Evolutionary conservation across 2,888 invertebrate genomes (phyloP), one percentile per base, ranked within the genome.

Genomic region (Heteromurus nitidus): DNA sequence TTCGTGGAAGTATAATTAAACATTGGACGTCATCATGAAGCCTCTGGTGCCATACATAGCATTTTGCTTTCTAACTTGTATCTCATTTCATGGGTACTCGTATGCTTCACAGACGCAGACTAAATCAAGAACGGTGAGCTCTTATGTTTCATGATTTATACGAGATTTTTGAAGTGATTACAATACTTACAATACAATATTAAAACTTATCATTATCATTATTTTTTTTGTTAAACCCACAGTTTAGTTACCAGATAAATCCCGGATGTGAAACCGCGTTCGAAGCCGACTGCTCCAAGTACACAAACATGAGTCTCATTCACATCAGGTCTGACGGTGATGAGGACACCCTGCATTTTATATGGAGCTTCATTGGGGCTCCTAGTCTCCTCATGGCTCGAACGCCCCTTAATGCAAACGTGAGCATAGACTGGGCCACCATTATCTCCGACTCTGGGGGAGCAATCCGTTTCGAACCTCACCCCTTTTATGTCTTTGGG

Each of bases 321-420:
- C 87, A 93, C 87, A 89, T 92, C 9, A 89, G 89, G 87, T 92
- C 93, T 0, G 90, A 90, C 24, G 92, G 93, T 0, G 81, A 88
- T 0, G 89, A 90, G 60, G 93, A 94, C 88, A 91, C 91, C 0
- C 88, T 93, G 0, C 93, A 94, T 88, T 93, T 93, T 88, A 85
- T 94, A 62, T 93, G 93, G 92, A 93, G 93, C 88, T 93, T 93
- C 86, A 90, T 91, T 2, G 91, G 91, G 2, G 89, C 91, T 53
- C 93, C 93, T 0, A 91, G 92, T 0, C 87, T 93, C 28, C 88
- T 93, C 18, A 89, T 92, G 31, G 91, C 91, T 0, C 88, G 92
- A 0, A 92, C 92, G 0, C 88, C 89, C 0, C 84, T 89, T 0
- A 89, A 91, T 73, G 89, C 91, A 0, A 88, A 90, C 0, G 84